Evolutionary conservation across 2,797 vertebrate species (phyloP), one percentile per base, ranked within the genome.

Genomic region (Geotrypetes seraphini): DNA sequence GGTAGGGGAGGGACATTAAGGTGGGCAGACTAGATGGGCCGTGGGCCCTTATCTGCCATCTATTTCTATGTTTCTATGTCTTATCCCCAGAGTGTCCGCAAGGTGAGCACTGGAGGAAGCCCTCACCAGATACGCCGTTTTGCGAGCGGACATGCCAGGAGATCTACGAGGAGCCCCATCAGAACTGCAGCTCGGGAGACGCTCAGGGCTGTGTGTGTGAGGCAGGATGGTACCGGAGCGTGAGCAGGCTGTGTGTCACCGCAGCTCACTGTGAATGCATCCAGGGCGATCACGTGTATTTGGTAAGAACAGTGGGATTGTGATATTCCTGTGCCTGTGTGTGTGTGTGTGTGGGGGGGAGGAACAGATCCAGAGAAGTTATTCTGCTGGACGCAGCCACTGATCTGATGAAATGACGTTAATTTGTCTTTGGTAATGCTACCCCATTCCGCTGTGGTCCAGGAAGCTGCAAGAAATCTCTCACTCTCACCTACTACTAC

Each of bases 131-230:
- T 5, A 43, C 12, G 0, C 46, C 7, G 1, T 47, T 49, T 0
- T 93, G 91, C 0, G 87, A 94, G 43, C 64, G 57, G 37, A 82
- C 72, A 8, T 94, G 91, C 50, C 28, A 1, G 27, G 79, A 90
- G 27, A 57, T 80, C 27, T 85, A 81, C 16, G 27, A 37, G 10
- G 49, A 65, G 1, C 12, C 49, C 2, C 39, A 29, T 1, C 42
- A 25, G 13, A 79, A 69, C 69, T 94, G 91, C 71, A 75, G 65
- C 12, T 5, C 1, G 0, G 7, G 13, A 1, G 33, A n/a, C 1
- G 4, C 12, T 0, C 68, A 71, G 2, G 73, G 78, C 47, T 93
- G 91, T 1, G 25, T 79, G 36, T 96, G 91, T 50, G 65, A 33
- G 47, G 75, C 63, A 0, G 87, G 87, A 8, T 60, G 31, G 7